phyloP scores from a whole-genome alignment of 1,140 invertebrate species.

The Sitobion miscanthi region DNA sequence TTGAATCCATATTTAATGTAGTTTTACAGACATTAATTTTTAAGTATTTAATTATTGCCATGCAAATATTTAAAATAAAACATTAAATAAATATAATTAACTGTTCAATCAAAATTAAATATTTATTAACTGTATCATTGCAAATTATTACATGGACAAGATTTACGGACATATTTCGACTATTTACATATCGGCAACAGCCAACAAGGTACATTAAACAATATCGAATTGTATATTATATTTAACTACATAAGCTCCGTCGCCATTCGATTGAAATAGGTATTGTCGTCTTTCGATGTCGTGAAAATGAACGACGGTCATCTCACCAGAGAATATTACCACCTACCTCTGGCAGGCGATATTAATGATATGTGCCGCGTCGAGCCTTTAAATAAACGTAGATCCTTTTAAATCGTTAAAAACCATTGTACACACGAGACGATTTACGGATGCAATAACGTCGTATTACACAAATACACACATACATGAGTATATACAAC shows the following conservation, averaged over 20 bases:
- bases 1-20: neutral
- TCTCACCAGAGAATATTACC: neutral
- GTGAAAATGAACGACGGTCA: neutral
- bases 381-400: neutral
- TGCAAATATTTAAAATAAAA: too few relatives aligned
- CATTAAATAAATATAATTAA: too few relatives aligned
- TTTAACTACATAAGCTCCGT: neutral
- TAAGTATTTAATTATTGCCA: too few relatives aligned
- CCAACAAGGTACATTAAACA: too few relatives aligned
- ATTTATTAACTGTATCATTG: too few relatives aligned
- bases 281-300: neutral
- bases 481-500: neutral
- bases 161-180: neutral
- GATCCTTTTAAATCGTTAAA: neutral
- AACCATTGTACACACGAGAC: neutral
- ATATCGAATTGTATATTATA: neutral
- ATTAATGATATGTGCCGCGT: neutral
- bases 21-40: too few relatives aligned
- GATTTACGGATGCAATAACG: neutral
- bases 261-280: too few relatives aligned
- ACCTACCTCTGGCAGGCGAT: neutral
- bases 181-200: too few relatives aligned
- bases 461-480: neutral
- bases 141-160: too few relatives aligned
- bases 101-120: too few relatives aligned